These are phyloP conservation scores for Herpailurus yagouaroundi DNA, from an alignment of 2,113 vertebrate genomes.

Conservation along the genomic window DNA sequence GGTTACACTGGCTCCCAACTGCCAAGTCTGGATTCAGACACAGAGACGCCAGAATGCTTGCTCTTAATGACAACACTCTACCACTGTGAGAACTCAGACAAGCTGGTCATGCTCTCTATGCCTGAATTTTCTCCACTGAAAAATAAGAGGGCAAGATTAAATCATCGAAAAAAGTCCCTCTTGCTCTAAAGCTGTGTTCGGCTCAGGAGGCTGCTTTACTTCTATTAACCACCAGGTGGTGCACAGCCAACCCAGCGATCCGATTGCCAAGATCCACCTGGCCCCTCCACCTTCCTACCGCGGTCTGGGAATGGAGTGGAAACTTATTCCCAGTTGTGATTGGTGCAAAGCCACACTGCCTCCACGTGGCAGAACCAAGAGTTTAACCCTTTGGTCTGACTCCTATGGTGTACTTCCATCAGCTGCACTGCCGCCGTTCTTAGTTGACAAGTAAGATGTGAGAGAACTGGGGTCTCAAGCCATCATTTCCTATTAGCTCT, in stretches of 20 bases:
- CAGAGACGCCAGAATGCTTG: slow-evolving; percentile 40
- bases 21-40: slow-evolving; percentile 64
- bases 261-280: not conserved
- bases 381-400: not conserved
- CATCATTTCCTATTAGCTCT: too few species aligned
- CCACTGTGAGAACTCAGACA: slow-evolving; percentile 33
- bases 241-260: not conserved
- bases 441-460: not conserved
- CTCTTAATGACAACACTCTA: not conserved
- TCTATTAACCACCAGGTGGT: slow-evolving; percentile 44
- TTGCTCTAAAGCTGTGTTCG: not conserved
- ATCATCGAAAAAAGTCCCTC: not conserved
- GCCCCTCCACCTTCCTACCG: not conserved
- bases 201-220: not conserved
- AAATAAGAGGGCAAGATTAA: not conserved
- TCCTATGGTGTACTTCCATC: not conserved
- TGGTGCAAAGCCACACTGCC: not conserved
- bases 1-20: not conserved
- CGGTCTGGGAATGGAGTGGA: slow-evolving; percentile 40
- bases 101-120: not conserved
- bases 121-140: not conserved
- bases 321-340: slow-evolving; percentile 15
- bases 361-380: slow-evolving; percentile 26
- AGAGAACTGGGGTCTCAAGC: not conserved
- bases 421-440: not conserved